A percentile compares a stretch with the other conserved stretches of the same genome.
Evolutionary conservation across 2,113 vertebrate species (phyloP).

Genomic region (Agapornis roseicollis): DNA sequence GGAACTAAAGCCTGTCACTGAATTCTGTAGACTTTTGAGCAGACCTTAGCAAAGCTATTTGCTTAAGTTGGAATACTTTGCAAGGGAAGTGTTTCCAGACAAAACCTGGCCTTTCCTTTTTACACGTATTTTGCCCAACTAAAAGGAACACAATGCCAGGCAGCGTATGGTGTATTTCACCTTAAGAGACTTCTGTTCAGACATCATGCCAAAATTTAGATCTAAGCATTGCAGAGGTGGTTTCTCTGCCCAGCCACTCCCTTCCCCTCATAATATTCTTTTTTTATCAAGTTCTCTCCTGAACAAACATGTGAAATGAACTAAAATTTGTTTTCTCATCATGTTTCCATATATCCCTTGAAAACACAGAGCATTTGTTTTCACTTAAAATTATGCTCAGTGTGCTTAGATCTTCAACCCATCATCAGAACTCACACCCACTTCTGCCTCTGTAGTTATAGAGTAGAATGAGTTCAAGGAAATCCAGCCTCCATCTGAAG

Average conservation of each 20-base stretch:
- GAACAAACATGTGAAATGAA: not conserved
- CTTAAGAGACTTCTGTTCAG: not conserved
- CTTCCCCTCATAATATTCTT: conserved; percentile 15
- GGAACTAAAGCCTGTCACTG: not conserved
- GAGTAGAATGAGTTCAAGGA: not conserved
- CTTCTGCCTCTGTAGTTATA: not conserved
- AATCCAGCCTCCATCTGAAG: not conserved
- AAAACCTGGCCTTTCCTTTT: not conserved
- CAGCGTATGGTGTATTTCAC: not conserved
- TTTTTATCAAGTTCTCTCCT: not conserved
- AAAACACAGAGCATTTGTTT: not conserved
- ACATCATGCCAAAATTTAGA: not conserved
- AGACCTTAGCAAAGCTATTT: not conserved
- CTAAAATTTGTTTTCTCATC: not conserved
- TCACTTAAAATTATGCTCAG: not conserved
- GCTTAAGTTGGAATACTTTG: not conserved
- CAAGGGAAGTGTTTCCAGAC: not conserved
- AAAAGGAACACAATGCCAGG: not conserved
- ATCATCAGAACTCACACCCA: not conserved
- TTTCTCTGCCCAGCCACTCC: not conserved
- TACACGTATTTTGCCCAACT: not conserved
- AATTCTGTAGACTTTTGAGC: not conserved
- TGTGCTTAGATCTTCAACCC: not conserved
- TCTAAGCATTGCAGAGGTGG: not conserved
- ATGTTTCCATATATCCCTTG: not conserved